Percentiles rank a stretch among this genome's conserved stretches.
phyloP scores from a whole-genome alignment of 1,140 invertebrate genomes.

The Helicorthomorpha holstii region DNA sequence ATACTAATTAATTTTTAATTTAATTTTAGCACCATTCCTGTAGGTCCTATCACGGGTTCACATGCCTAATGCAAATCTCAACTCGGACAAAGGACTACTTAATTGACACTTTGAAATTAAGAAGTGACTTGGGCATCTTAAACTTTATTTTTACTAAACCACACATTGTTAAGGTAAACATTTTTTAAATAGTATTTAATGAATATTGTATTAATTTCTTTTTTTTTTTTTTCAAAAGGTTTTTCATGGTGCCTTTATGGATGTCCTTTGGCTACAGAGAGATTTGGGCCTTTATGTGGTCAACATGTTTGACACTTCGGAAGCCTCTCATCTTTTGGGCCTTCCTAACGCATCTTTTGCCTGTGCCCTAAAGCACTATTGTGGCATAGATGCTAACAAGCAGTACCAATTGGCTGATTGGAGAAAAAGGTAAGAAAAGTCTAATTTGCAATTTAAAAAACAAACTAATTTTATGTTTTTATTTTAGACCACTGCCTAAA shows the following conservation, averaged over 20 bases:
- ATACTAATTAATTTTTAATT: background rate
- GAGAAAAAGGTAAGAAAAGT: constrained; percentile 52
- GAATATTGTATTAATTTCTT: background rate
- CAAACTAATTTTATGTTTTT: background rate
- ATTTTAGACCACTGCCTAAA: constrained; percentile 55
- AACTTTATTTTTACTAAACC: constrained; percentile 89
- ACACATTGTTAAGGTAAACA: constrained; percentile 66
- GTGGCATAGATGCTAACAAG: constrained; percentile 65
- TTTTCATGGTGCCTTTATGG: constrained; percentile 78
- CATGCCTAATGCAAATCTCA: constrained; percentile 67
- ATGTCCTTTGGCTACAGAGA: constrained; percentile 86
- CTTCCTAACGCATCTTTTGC: constrained; percentile 55
- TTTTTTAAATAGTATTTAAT: background rate
- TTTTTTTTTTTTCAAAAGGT: constrained; percentile 32
- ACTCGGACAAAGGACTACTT: constrained; percentile 72
- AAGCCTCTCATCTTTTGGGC: constrained; percentile 60
- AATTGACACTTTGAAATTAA: constrained; percentile 66
- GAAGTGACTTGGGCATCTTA: constrained; percentile 61
- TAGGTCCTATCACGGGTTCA: constrained; percentile 51
- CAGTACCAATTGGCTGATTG: constrained; percentile 88
- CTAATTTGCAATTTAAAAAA: background rate
- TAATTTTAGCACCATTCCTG: constrained; percentile 55
- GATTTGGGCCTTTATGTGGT: constrained; percentile 94
- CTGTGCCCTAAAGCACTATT: constrained; percentile 61
- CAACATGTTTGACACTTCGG: constrained; percentile 92